A percentile compares a stretch with the other conserved stretches of the same genome.
phyloP scores from a whole-genome alignment of 2,797 vertebrate species.

The Erithacus rubecula region DNA sequence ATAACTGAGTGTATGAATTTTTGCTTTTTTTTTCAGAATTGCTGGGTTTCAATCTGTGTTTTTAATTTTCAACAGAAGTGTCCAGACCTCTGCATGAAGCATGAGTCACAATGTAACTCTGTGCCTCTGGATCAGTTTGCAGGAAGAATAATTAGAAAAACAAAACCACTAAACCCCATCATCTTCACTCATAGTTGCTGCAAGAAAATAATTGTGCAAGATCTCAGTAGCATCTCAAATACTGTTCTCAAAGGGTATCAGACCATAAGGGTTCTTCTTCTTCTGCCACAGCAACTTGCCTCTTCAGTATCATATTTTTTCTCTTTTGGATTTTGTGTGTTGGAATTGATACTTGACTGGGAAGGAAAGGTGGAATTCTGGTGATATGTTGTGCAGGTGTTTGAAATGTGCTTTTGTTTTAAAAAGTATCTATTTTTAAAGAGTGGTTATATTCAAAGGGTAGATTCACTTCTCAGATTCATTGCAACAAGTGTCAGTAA shows the following conservation, averaged over 20 bases:
- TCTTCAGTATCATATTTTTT: background rate
- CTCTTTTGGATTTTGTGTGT: slow-evolving; percentile 9
- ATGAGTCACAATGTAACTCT: slow-evolving; percentile 31
- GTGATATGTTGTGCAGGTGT: slow-evolving; percentile 34
- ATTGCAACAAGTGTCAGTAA: background rate
- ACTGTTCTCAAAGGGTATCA: background rate
- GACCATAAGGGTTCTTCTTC: background rate
- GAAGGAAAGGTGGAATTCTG: slow-evolving; percentile 33
- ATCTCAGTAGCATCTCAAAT: background rate
- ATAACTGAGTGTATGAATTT: background rate
- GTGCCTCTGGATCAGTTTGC: background rate
- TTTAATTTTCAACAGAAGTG: slow-evolving; percentile 15
- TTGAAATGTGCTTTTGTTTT: slow-evolving; percentile 37
- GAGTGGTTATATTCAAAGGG: slow-evolving; percentile 13
- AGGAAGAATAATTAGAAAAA: slow-evolving; percentile 14
- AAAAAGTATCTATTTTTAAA: background rate
- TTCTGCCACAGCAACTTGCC: background rate
- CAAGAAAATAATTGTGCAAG: background rate
- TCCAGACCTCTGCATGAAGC: slow-evolving; percentile 1
- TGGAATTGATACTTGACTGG: background rate
- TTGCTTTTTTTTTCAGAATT: background rate
- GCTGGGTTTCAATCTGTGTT: background rate
- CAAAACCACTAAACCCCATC: background rate
- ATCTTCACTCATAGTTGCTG: background rate
- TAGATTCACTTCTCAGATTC: background rate